Percentiles rank a stretch among this genome's conserved stretches.
These are phyloP conservation scores for Nowickia ferox DNA, from an alignment of 2,888 invertebrate genomes.

Conservation along the genomic window DNA sequence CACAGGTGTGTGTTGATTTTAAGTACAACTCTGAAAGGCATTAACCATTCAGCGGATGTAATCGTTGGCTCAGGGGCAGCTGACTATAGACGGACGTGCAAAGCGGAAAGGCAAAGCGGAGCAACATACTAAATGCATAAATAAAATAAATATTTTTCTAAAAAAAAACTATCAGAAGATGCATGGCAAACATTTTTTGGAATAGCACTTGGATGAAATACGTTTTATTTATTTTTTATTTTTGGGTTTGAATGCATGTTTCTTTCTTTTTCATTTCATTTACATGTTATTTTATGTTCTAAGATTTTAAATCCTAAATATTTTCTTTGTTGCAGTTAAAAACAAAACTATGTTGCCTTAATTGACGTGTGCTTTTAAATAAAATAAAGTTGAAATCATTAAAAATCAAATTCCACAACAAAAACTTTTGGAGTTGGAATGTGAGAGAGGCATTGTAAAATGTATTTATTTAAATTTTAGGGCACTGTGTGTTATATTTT, in stretches of 20 bases:
- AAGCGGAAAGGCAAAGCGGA: neutral
- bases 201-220: neutral
- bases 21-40: neutral
- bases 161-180: neutral
- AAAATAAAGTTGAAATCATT: conserved; percentile 4
- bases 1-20: conserved; percentile 60
- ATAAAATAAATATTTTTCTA: neutral
- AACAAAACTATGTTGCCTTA: neutral
- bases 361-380: neutral
- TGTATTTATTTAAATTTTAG: conserved; percentile 1
- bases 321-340: neutral
- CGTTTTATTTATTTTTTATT: neutral
- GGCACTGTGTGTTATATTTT: conserved; percentile 1
- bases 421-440: neutral
- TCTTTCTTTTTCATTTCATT: neutral
- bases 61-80: conserved; percentile 1
- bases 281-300: neutral
- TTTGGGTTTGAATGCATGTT: neutral
- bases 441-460: neutral
- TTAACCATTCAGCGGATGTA: conserved; percentile 12
- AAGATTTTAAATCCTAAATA: neutral
- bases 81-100: neutral
- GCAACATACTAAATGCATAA: neutral
- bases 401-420: neutral
- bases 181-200: neutral